Evolutionary conservation across 2,797 vertebrate genomes (phyloP).

Genomic region (Peromyscus melanophrys): DNA sequence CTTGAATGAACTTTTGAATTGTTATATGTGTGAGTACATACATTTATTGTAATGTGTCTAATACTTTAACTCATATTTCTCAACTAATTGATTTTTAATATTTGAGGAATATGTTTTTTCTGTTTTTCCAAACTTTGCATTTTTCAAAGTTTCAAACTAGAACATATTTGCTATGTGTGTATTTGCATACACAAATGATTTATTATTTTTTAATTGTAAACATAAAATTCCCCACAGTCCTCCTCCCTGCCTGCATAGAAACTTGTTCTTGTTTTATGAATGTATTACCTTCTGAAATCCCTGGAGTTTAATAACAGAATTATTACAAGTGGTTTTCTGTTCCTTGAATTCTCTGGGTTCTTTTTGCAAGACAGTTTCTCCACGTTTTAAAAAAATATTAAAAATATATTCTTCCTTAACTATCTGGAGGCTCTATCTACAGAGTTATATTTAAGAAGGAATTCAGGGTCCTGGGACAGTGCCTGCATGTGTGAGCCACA

Average conservation of each 20-base stretch:
- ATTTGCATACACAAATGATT: not conserved
- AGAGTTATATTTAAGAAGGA: not conserved
- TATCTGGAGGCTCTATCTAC: not conserved
- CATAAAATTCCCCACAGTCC: not conserved
- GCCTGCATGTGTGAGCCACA: not conserved
- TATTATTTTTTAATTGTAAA: not conserved
- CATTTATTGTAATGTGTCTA: not conserved
- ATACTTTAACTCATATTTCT: slow-evolving; percentile 41
- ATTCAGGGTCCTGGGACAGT: not conserved
- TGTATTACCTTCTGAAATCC: not conserved
- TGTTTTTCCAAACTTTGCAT: not conserved
- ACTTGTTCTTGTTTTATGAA: slow-evolving; percentile 19
- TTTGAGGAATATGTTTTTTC: not conserved
- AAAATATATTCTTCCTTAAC: not conserved
- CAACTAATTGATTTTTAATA: not conserved
- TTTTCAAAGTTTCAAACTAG: not conserved
- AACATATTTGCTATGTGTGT: not conserved
- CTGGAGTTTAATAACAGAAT: not conserved
- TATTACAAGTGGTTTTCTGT: not conserved
- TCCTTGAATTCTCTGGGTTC: not conserved
- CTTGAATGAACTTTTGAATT: slow-evolving; percentile 11
- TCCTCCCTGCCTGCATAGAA: not conserved
- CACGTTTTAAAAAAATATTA: not conserved
- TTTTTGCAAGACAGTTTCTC: not conserved
- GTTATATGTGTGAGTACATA: not conserved